A percentile compares a stretch with the other conserved stretches of the same genome.
phyloP scores from a whole-genome alignment of 2,888 invertebrate genomes.

The Artemia sinica region DNA sequence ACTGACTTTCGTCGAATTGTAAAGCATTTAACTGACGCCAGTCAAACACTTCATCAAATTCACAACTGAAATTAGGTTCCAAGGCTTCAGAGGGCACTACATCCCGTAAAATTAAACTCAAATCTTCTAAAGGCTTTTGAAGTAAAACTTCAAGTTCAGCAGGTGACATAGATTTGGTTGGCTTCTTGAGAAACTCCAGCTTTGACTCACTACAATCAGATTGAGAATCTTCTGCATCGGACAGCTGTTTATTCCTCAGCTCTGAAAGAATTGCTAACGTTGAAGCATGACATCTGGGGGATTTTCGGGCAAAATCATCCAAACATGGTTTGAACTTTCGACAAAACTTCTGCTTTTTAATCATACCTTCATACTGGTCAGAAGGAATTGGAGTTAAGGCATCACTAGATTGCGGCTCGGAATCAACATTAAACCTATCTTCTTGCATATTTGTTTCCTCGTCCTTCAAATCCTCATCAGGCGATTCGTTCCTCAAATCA shows the following conservation, averaged over 20 bases:
- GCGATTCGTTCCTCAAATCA: neutral
- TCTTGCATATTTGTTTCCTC: neutral
- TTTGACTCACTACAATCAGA: neutral
- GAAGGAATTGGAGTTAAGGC: neutral
- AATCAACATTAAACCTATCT: neutral
- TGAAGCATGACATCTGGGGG: conserved; percentile 70
- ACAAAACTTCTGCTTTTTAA: conserved; percentile 20
- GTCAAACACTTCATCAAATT: conserved; percentile 13
- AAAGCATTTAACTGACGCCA: neutral
- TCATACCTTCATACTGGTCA: neutral
- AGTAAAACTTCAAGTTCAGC: neutral
- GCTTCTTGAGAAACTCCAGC: neutral
- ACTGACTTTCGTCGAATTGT: too few relatives aligned
- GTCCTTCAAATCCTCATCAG: neutral
- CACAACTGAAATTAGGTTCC: neutral
- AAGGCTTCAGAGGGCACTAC: neutral
- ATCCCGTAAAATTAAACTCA: neutral
- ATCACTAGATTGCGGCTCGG: neutral
- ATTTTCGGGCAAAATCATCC: conserved; percentile 47
- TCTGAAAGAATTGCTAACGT: conserved; percentile 54
- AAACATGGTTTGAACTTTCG: conserved; percentile 17
- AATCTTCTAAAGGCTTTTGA: neutral
- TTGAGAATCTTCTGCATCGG: conserved; percentile 6
- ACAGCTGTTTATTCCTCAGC: conserved; percentile 6
- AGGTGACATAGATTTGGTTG: neutral